phyloP scores from a whole-genome alignment of 2,888 invertebrate species.

The Cheilosia impressa region DNA sequence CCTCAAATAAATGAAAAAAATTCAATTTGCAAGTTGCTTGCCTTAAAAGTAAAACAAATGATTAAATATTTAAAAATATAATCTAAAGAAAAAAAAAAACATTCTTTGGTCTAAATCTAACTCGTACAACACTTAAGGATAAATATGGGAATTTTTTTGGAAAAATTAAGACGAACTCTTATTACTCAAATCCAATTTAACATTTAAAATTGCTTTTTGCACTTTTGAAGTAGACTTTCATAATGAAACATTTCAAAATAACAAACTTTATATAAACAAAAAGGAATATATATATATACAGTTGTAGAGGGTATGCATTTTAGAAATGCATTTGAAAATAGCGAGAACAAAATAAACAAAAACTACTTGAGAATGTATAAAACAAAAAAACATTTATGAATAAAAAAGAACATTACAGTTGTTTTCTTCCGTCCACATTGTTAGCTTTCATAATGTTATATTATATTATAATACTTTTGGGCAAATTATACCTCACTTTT shows the following conservation, averaged over 20 bases:
- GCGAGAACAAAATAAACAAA: conserved; percentile 21
- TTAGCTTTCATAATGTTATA: conserved; percentile 82
- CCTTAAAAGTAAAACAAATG: conserved; percentile 28
- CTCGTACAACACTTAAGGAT: conserved; percentile 43
- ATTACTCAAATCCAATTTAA: conserved; percentile 54
- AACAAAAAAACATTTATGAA: conserved; percentile 52
- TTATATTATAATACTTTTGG: conserved; percentile 75
- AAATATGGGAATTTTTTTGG: conserved; percentile 66
- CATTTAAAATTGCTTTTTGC: conserved; percentile 73
- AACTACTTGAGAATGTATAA: conserved; percentile 38
- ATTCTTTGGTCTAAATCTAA: conserved; percentile 29
- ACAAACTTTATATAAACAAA: conserved; percentile 41
- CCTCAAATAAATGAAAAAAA: conserved; percentile 31
- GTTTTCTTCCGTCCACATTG: conserved; percentile 84
- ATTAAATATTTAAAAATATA: conserved; percentile 23
- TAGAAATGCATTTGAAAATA: conserved; percentile 61
- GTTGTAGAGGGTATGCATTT: conserved; percentile 60
- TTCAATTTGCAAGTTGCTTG: conserved; percentile 48
- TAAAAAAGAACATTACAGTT: conserved; percentile 78
- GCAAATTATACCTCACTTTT: conserved; percentile 75
- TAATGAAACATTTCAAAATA: conserved; percentile 67
- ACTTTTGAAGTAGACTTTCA: conserved; percentile 74
- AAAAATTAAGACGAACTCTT: conserved; percentile 31
- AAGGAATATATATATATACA: conserved; percentile 40
- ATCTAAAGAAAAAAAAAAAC: conserved; percentile 21